phyloP scores from a whole-genome alignment of 2,888 invertebrate species.

The Conus canariensis region DNA sequence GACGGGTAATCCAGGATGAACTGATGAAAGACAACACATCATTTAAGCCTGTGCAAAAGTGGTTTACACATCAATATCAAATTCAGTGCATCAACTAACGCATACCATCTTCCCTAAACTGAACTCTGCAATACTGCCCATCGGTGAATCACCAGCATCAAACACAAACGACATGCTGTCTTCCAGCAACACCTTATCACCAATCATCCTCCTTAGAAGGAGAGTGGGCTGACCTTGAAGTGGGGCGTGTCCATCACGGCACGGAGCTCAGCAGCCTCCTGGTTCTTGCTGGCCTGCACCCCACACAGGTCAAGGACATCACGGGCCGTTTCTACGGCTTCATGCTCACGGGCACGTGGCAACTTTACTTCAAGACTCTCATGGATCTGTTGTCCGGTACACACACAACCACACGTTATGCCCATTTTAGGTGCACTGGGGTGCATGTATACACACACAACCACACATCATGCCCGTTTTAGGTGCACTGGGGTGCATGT shows the following conservation, averaged over 20 bases:
- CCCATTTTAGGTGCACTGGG: neutral
- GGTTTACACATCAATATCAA: too few relatives aligned
- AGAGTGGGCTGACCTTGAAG: conserved; percentile 82
- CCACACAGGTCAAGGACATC: conserved; percentile 60
- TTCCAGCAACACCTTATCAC: too few relatives aligned
- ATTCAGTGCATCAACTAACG: too few relatives aligned
- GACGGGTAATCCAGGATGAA: too few relatives aligned
- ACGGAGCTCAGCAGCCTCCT: conserved; percentile 86
- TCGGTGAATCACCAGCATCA: too few relatives aligned
- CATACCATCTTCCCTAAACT: too few relatives aligned
- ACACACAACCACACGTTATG: neutral
- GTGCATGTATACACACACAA: too few relatives aligned
- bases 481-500: neutral
- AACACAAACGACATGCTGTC: too few relatives aligned
- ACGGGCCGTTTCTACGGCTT: conserved; percentile 57
- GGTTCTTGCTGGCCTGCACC: conserved; percentile 52
- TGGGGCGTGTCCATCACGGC: conserved; percentile 87
- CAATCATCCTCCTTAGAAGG: too few relatives aligned
- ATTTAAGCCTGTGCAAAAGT: too few relatives aligned
- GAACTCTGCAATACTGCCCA: too few relatives aligned
- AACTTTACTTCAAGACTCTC: conserved; percentile 64
- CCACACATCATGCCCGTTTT: neutral
- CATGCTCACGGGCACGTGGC: conserved; percentile 54
- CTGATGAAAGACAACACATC: too few relatives aligned
- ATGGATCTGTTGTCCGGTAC: conserved; percentile 57